These are phyloP conservation scores for Megamerina dolium DNA, from an alignment of 2,888 invertebrate genomes.

Conservation along the genomic window DNA sequence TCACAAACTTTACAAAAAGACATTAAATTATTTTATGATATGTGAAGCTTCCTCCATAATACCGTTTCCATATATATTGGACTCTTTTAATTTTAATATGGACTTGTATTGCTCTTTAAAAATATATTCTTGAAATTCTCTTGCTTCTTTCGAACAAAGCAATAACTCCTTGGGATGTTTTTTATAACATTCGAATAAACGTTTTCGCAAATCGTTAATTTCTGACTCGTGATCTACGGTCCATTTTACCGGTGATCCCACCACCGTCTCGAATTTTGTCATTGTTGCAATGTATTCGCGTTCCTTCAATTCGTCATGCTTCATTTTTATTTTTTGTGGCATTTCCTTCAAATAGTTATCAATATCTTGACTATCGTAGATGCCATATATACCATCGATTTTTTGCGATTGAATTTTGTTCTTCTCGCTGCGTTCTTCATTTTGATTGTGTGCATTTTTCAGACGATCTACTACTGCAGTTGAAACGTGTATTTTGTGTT, in stretches of 20 bases:
- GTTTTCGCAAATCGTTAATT: constrained; percentile 4
- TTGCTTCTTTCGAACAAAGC: constrained; percentile 13
- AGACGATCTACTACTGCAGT: no score
- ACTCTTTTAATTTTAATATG: constrained; percentile 12
- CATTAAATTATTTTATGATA: no score
- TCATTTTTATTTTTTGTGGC: constrained; percentile 1
- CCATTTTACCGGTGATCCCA: constrained; percentile 16
- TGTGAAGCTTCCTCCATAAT: no score
- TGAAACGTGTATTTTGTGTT: no score
- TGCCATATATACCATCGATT: no score
- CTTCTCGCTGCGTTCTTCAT: no score
- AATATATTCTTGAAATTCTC: constrained; percentile 18
- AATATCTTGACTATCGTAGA: no score
- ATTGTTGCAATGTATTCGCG: constrained; percentile 14
- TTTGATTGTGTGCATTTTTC: no score
- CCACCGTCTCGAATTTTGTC: constrained; percentile 12
- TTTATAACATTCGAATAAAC: constrained; percentile 18
- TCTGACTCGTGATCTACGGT: constrained; percentile 6
- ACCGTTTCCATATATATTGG: no score
- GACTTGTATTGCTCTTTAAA: constrained; percentile 17
- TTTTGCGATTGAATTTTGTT: no score
- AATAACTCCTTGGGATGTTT: constrained; percentile 17
- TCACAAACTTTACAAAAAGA: no score
- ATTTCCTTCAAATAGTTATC: not conserved
- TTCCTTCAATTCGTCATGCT: constrained; percentile 15